A percentile compares a stretch with the other conserved stretches of the same genome.
Conservation (phyloP, 2,888 invertebrate species). For the Colostygia pectinataria region DNA sequence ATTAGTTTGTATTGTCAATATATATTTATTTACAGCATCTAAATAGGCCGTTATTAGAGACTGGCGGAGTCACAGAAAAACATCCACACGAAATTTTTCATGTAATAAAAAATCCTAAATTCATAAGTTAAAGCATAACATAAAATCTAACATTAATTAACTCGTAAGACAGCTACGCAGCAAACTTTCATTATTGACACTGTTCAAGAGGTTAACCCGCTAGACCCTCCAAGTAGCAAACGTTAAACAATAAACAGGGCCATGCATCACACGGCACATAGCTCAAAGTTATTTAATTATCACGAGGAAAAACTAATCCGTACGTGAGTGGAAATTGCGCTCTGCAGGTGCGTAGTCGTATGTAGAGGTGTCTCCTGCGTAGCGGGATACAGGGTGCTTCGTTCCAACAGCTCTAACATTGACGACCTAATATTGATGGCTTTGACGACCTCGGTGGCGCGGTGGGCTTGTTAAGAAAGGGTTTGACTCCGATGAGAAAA, state of each 20-base stretch:
- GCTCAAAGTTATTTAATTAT: conserved; percentile 83
- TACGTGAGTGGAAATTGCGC: conserved; percentile 70
- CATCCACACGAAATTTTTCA: no score
- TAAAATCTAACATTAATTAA: no score
- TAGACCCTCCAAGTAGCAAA: conserved; percentile 38
- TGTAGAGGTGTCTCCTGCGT: conserved; percentile 48
- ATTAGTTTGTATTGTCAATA: no score
- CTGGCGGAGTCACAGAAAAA: no score
- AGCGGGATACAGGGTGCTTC: conserved; percentile 50
- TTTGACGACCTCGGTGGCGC: no score
- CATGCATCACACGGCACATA: conserved; percentile 77
- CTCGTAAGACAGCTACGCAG: neutral
- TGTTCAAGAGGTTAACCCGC: conserved; percentile 26
- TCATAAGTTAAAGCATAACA: no score
- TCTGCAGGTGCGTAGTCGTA: conserved; percentile 58
- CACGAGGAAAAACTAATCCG: conserved; percentile 82
- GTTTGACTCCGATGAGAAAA: no score
- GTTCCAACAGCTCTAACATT: neutral
- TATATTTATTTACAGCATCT: no score
- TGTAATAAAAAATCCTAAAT: no score
- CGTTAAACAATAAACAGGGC: conserved; percentile 69
- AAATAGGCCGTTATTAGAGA: no score
- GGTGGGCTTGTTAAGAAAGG: no score
- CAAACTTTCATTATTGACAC: conserved; percentile 10
- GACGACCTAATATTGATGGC: neutral